phyloP scores from a whole-genome alignment of 1,140 invertebrate genomes.

The Drosophila asahinai region DNA sequence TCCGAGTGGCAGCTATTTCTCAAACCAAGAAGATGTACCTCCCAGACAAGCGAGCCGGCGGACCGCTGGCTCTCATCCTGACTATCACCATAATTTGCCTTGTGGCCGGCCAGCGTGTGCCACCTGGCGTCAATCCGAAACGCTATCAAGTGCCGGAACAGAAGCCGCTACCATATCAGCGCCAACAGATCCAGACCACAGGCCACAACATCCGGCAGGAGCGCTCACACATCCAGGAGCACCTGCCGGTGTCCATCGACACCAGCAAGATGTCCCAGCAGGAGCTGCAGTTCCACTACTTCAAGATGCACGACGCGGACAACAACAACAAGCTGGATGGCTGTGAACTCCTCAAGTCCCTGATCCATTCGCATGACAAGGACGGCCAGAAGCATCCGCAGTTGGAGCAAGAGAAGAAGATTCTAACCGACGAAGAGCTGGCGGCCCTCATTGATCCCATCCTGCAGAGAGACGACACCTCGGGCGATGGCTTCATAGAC shows the following conservation, averaged over 20 bases:
- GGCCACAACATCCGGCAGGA: slow-evolving; percentile 92
- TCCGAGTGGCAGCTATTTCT: slow-evolving; percentile 34
- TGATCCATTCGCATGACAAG: slow-evolving; percentile 96
- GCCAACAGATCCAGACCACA: slow-evolving; percentile 87
- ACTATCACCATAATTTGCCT: neutral
- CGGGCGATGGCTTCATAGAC: slow-evolving; percentile 97
- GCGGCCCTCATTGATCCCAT: slow-evolving; percentile 96
- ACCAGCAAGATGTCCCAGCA: slow-evolving; percentile 97
- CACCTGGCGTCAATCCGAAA: slow-evolving; percentile 88
- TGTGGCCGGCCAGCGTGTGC: slow-evolving; percentile 85
- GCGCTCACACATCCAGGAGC: slow-evolving; percentile 94
- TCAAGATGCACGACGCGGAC: slow-evolving; percentile 98
- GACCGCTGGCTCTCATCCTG: slow-evolving; percentile 19
- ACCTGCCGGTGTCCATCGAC: slow-evolving; percentile 95
- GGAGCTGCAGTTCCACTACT: slow-evolving; percentile 97
- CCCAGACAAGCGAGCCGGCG: slow-evolving; percentile 34
- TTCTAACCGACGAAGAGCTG: slow-evolving; percentile 96
- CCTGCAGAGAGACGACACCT: slow-evolving; percentile 95
- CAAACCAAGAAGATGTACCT: slow-evolving; percentile 45
- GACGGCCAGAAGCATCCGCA: slow-evolving; percentile 88
- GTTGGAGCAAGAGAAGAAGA: slow-evolving; percentile 88
- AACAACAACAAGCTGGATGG: slow-evolving; percentile 98
- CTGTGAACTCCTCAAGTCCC: slow-evolving; percentile 95
- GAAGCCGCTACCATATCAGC: too few species aligned
- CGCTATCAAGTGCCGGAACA: slow-evolving; percentile 86